Evolutionary conservation across 1,140 invertebrate species (phyloP), one percentile per base, ranked within the genome.

Genomic region (Drosophila sp.): DNA sequence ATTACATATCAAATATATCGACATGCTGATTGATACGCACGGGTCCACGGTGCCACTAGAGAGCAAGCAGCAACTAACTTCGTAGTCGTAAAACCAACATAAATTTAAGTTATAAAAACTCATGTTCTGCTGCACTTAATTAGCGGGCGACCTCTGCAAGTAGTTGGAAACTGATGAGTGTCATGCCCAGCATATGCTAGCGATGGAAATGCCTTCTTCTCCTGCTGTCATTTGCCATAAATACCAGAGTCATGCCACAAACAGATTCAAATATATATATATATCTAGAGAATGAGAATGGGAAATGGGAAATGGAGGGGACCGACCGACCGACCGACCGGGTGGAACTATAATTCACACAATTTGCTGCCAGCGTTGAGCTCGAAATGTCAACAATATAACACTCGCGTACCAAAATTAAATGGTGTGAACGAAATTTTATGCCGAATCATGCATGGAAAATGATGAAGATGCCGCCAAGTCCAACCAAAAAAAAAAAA

Each of bases 391-490:
- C 84, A 87, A 84, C 84, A 79, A 87, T 76, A 79, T 76, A 80
- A 70, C 80, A 70, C 60, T 33, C 61, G 25, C 27, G 60, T 40
- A 47, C 63, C 69, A 65, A 90, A 89, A 84, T 89, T 75, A 90
- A 89, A 89, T 89, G 84, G 84, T 89, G 84, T 90, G 85, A 89
- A 89, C 69, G 77, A 80, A 89, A 89, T 89, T 89, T 89, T 89
- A 89, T 89, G 84, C 84, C 85, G 85, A 89, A 89, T 89, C 85
- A 89, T 89, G 84, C 85, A 67, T 89, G 85, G 70, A 77, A 89
- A 78, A 89, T 87, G 84, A 87, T 89, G 85, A 89, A 80, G 84
- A 70, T 89, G 84, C 76, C 80, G 58, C 47, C 58, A 57, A 62
- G 17, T 50, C 23, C 44, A 29, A 30, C 44, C 27, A 58, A 30